Percentiles rank a stretch among this genome's conserved stretches.
Conservation (phyloP, 2,888 invertebrate species). For the Latrodectus hesperus region DNA sequence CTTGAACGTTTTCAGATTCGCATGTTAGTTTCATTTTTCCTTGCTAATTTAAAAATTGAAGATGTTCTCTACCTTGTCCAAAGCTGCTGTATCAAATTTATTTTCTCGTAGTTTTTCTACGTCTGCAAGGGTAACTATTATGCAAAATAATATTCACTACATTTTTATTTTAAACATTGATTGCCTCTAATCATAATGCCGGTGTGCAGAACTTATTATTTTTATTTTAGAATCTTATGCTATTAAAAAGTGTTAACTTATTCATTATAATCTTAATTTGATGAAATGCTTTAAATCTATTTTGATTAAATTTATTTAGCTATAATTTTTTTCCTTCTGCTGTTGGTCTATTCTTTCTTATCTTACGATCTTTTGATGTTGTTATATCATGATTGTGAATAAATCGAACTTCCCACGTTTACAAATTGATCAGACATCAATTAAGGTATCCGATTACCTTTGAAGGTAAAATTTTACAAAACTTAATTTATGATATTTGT, state of each 20-base stretch:
- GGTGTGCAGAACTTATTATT: not conserved
- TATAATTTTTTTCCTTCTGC: too few species aligned
- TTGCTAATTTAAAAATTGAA: constrained; percentile 11
- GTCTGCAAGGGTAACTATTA: constrained; percentile 32
- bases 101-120: constrained; percentile 39
- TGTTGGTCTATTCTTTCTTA: too few species aligned
- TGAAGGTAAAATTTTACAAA: too few species aligned
- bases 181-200: not conserved
- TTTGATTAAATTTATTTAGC: not conserved
- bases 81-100: constrained; percentile 16
- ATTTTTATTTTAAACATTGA: not conserved
- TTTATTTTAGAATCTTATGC: not conserved
- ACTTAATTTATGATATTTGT: too few species aligned
- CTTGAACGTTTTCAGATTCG: constrained; percentile 20
- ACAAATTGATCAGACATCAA: too few species aligned
- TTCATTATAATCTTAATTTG: not conserved
- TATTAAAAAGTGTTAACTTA: not conserved
- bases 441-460: too few species aligned
- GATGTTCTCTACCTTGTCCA: constrained; percentile 53
- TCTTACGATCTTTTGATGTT: too few species aligned
- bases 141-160: not conserved
- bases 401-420: too few species aligned
- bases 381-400: too few species aligned
- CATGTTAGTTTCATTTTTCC: not conserved
- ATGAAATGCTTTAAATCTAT: not conserved